Percentiles rank a stretch among this genome's conserved stretches.
phyloP scores from a whole-genome alignment of 2,797 vertebrate species.

The Danio aesculapii region DNA sequence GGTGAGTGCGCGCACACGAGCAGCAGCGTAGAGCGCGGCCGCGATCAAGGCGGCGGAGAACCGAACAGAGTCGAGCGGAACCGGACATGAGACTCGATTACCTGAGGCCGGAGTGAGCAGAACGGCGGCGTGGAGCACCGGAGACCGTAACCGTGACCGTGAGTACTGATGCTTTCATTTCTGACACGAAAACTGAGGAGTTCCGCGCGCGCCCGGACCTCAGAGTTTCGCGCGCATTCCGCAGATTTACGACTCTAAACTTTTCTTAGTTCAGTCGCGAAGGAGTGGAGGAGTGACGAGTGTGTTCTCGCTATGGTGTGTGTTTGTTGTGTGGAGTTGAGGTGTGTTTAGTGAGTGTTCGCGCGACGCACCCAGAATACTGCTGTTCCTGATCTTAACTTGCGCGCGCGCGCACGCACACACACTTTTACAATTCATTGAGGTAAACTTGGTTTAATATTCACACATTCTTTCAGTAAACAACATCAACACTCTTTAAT shows the following conservation, averaged over 20 bases:
- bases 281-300: background rate
- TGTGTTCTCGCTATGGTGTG: background rate
- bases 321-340: background rate
- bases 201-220: too few relatives aligned
- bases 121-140: background rate
- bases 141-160: background rate
- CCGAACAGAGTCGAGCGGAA: background rate
- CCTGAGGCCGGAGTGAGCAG: background rate
- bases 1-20: slow-evolving; percentile 28
- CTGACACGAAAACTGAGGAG: background rate
- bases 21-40: background rate
- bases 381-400: background rate
- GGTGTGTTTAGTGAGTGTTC: background rate
- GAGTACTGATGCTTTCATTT: background rate
- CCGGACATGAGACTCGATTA: background rate
- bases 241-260: background rate
- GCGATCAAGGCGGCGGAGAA: background rate
- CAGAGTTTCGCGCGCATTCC: too few relatives aligned
- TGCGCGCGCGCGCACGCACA: slow-evolving; percentile 28
- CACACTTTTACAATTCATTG: background rate
- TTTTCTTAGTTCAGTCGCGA: background rate
- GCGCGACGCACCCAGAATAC: background rate
- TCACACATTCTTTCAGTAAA: too few relatives aligned
- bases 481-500: too few relatives aligned
- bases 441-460: too few relatives aligned